phyloP scores from a whole-genome alignment of 2,888 invertebrate species.

The Oligia latruncula region DNA sequence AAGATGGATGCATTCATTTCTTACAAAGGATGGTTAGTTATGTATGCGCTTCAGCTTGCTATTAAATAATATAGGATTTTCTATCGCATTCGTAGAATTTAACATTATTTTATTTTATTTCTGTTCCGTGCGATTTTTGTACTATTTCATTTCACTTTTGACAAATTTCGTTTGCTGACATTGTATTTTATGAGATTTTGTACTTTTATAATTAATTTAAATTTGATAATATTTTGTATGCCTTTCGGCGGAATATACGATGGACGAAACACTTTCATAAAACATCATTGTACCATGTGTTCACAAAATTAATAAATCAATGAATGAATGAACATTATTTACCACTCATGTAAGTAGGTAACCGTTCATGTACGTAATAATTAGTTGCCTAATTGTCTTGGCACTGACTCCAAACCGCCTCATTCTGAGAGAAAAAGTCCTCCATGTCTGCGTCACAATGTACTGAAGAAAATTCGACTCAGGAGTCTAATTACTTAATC shows the following conservation, averaged over 20 bases:
- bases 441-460: constrained; percentile 10
- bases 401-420: constrained; percentile 13
- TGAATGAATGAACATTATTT: background rate
- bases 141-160: too few species aligned
- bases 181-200: too few species aligned
- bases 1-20: background rate
- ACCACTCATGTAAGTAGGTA: background rate
- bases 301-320: too few species aligned
- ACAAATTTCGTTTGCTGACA: too few species aligned
- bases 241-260: too few species aligned
- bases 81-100: background rate
- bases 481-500: constrained; percentile 27
- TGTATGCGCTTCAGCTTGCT: too few species aligned
- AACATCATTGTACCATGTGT: too few species aligned
- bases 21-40: background rate
- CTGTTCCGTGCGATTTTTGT: too few species aligned
- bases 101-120: background rate
- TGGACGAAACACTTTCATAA: too few species aligned
- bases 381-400: constrained; percentile 22
- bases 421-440: background rate
- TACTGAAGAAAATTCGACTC: constrained; percentile 3
- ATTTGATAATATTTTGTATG: too few species aligned
- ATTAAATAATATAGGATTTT: background rate
- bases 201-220: too few species aligned
- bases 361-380: constrained; percentile 11